Percentiles rank a stretch among this genome's conserved stretches.
Evolutionary conservation across 2,888 invertebrate species (phyloP).

Genomic region (Tigriopus californicus): DNA sequence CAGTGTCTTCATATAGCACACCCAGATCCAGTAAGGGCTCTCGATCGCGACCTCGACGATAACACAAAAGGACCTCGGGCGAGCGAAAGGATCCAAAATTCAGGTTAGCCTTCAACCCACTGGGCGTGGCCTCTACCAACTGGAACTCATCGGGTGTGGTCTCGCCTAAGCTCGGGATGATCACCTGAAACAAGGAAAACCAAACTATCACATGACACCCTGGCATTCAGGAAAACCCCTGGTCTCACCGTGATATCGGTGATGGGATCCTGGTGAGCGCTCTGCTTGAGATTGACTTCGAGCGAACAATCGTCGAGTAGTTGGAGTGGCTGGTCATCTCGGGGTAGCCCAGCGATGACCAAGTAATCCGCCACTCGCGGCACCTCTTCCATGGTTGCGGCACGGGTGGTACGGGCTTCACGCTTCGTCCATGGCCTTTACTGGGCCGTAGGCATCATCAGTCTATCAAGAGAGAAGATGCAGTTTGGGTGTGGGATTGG

Average conservation of each 20-base stretch:
- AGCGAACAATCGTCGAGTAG: conserved; percentile 57
- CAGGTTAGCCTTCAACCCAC: conserved; percentile 68
- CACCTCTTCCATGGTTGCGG: no score
- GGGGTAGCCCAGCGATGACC: conserved; percentile 85
- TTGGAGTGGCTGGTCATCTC: conserved; percentile 40
- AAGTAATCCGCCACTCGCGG: conserved; percentile 78
- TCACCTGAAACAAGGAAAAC: conserved; percentile 35
- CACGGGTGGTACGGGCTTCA: no score
- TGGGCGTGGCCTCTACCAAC: conserved; percentile 49
- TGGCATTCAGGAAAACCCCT: no score
- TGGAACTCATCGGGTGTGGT: conserved; percentile 50
- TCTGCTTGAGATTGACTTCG: conserved; percentile 51
- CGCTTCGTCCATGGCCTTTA: no score
- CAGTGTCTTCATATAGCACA: conserved; percentile 90
- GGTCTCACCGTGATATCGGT: conserved; percentile 59
- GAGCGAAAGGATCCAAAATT: conserved; percentile 92
- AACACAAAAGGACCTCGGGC: conserved; percentile 80
- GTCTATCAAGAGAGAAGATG: no score
- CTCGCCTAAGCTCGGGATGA: conserved; percentile 75
- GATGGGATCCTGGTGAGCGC: conserved; percentile 71
- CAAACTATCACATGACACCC: no score
- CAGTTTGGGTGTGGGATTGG: no score
- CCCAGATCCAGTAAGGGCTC: conserved; percentile 93
- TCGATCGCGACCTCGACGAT: conserved; percentile 72
- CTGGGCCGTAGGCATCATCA: no score